These are phyloP conservation scores for Baronia brevicornis DNA, from an alignment of 2,888 invertebrate species.

Conservation along the genomic window DNA sequence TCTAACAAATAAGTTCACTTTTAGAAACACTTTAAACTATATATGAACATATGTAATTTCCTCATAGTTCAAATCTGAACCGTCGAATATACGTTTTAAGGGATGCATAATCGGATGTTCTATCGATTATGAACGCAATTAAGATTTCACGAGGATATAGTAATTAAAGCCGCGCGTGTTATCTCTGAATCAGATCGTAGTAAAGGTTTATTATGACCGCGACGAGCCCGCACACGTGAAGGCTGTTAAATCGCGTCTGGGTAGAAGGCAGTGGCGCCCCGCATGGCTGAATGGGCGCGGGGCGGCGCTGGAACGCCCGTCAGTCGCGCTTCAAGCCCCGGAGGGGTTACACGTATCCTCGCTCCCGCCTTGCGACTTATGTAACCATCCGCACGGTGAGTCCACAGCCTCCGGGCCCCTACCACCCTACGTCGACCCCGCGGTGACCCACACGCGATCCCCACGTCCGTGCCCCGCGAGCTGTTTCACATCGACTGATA, in stretches of 20 bases:
- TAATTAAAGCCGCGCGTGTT: conserved; percentile 21
- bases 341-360: conserved; percentile 65
- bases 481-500: conserved; percentile 36
- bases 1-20: too few species aligned
- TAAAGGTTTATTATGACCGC: conserved; percentile 58
- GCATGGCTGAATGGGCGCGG: conserved; percentile 58
- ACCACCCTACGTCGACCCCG: conserved; percentile 46
- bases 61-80: too few species aligned
- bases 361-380: conserved; percentile 63
- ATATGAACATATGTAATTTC: too few species aligned
- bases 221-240: conserved; percentile 49
- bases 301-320: conserved; percentile 46
- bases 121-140: conserved; percentile 4
- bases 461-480: conserved; percentile 25
- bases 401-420: conserved; percentile 63
- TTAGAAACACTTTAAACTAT: too few species aligned
- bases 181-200: conserved; percentile 43
- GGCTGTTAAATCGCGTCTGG: conserved; percentile 62
- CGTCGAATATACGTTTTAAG: too few species aligned
- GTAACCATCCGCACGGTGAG: conserved; percentile 72
- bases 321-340: conserved; percentile 69
- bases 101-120: neutral
- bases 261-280: conserved; percentile 34
- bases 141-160: conserved; percentile 2
- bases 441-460: conserved; percentile 29